phyloP scores from a whole-genome alignment of 1,140 invertebrate species.

The Micrasema minimum region DNA sequence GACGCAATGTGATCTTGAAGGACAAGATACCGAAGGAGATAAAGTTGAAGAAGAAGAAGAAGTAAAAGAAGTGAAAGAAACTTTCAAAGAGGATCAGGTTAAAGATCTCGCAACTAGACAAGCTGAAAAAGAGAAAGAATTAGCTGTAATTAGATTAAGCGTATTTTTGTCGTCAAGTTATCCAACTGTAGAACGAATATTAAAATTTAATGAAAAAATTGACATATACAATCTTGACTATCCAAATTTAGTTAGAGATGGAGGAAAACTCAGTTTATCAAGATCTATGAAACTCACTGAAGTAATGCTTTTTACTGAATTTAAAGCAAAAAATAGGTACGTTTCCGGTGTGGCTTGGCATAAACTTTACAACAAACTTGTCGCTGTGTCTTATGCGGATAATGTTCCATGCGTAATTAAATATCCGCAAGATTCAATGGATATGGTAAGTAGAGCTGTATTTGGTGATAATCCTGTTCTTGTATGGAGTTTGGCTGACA shows the following conservation, averaged over 20 bases:
- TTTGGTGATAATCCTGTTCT: constrained; percentile 72
- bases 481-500: constrained; percentile 79
- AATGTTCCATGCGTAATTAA: constrained; percentile 55
- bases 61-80: too few species aligned
- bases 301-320: constrained; percentile 72
- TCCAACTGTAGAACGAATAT: constrained; percentile 57
- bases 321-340: constrained; percentile 70
- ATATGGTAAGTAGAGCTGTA: constrained; percentile 66
- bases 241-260: constrained; percentile 61
- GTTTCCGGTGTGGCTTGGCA: constrained; percentile 77
- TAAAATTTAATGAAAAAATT: constrained; percentile 70
- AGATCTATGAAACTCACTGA: constrained; percentile 67
- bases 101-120: constrained; percentile 3
- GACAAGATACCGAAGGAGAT: constrained; percentile 56
- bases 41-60: constrained; percentile 21
- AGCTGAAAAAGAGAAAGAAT: constrained; percentile 35
- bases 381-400: constrained; percentile 73
- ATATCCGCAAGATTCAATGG: constrained; percentile 55
- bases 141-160: neutral
- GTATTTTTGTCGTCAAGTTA: constrained; percentile 14
- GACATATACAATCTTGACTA: constrained; percentile 76
- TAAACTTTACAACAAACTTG: constrained; percentile 73
- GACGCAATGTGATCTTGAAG: constrained; percentile 69
- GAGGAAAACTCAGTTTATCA: constrained; percentile 59
- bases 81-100: too few species aligned